These are phyloP conservation scores for Siderastrea siderea DNA, from an alignment of 92 coral and sea anemone genomes.

Conservation along the genomic window DNA sequence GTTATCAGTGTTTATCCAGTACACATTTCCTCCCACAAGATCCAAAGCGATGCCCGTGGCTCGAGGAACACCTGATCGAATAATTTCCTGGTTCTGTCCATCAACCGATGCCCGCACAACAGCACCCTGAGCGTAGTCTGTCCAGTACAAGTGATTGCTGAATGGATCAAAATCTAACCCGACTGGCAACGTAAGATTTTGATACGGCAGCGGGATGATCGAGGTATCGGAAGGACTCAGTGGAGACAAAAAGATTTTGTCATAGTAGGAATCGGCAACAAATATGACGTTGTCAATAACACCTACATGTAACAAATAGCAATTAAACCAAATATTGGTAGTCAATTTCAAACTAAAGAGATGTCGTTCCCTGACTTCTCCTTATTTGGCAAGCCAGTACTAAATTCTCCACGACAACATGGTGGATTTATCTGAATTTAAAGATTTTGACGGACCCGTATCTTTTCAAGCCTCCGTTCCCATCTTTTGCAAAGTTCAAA, in stretches of 20 bases:
- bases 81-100: slow-evolving; percentile 60
- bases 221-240: not conserved
- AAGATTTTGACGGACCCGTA: too few species aligned
- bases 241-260: not conserved
- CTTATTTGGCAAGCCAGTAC: not conserved
- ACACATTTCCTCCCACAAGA: slow-evolving; percentile 69
- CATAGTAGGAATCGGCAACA: slow-evolving; percentile 8
- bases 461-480: too few species aligned
- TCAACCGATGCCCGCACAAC: slow-evolving; percentile 75
- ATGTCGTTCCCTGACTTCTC: too few species aligned
- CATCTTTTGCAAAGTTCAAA: too few species aligned
- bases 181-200: slow-evolving; percentile 32
- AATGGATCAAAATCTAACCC: slow-evolving; percentile 78
- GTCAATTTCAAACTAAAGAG: too few species aligned
- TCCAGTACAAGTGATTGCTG: slow-evolving; percentile 83
- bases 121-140: slow-evolving; percentile 49
- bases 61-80: slow-evolving; percentile 29
- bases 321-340: not conserved
- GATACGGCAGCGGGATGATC: not conserved
- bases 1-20: slow-evolving; percentile 66
- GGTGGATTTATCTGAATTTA: too few species aligned
- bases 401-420: too few species aligned
- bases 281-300: slow-evolving; percentile 6
- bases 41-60: slow-evolving; percentile 82
- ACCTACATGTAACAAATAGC: slow-evolving; percentile 8